Evolutionary conservation across 2,888 invertebrate genomes (phyloP).

Genomic region (Thera britannica): DNA sequence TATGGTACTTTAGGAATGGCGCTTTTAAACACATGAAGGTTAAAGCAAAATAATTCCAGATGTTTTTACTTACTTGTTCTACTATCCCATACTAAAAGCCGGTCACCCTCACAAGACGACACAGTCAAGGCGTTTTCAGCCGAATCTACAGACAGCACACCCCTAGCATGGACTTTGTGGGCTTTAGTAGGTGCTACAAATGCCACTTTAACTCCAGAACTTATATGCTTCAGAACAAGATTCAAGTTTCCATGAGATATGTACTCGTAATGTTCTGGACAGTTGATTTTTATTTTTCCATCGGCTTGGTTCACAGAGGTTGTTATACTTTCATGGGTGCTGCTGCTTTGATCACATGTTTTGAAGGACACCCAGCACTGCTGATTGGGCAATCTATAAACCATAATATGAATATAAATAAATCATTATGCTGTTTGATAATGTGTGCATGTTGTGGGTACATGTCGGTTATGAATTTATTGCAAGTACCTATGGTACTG

Average conservation of each 20-base stretch:
- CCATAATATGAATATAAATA: not conserved
- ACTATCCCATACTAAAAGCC: constrained; percentile 87
- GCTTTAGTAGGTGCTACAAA: constrained; percentile 82
- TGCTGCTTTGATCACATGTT: constrained; percentile 64
- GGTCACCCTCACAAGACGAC: constrained; percentile 85
- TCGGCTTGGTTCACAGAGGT: constrained; percentile 62
- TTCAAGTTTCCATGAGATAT: constrained; percentile 69
- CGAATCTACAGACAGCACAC: constrained; percentile 81
- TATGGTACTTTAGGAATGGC: no score
- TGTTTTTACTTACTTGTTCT: constrained; percentile 75
- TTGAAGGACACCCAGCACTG: constrained; percentile 83
- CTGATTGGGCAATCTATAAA: constrained; percentile 71
- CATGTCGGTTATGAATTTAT: no score
- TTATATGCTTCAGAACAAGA: constrained; percentile 73
- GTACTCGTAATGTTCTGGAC: constrained; percentile 71
- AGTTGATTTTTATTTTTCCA: constrained; percentile 71
- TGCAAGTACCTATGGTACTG: no score
- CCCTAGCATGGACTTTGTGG: constrained; percentile 76
- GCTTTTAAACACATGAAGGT: no score
- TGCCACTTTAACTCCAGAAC: constrained; percentile 71
- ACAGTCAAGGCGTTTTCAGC: constrained; percentile 86
- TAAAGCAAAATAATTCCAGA: no score
- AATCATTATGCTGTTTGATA: no score
- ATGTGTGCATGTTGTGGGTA: no score
- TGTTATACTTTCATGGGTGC: constrained; percentile 71